These are phyloP conservation scores for Gortyna flavago DNA, from an alignment of 2,888 invertebrate genomes.

Conservation along the genomic window DNA sequence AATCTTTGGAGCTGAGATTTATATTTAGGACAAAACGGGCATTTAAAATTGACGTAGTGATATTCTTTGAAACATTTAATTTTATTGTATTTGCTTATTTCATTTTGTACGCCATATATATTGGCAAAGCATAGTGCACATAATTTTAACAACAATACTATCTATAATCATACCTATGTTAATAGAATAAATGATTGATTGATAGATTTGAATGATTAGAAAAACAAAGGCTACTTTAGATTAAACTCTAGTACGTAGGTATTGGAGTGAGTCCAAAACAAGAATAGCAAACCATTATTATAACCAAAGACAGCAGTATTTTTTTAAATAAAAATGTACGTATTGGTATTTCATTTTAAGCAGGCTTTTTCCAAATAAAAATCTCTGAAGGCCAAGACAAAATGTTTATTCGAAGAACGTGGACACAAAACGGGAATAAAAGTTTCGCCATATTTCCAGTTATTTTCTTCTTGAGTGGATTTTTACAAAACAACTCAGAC, in stretches of 20 bases:
- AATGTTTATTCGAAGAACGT: constrained; percentile 28
- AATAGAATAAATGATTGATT: no score
- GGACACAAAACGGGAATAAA: constrained; percentile 24
- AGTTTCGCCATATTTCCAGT: constrained; percentile 30
- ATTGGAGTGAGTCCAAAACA: no score
- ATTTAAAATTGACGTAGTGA: not conserved
- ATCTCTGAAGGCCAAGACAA: constrained; percentile 16
- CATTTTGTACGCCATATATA: no score
- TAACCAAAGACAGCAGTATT: not conserved
- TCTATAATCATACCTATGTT: no score
- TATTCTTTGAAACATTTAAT: not conserved
- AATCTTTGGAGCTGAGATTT: not conserved
- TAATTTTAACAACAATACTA: no score
- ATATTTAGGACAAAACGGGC: not conserved
- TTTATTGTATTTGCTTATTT: no score
- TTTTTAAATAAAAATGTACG: not conserved
- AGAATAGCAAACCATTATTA: not conserved
- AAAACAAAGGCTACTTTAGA: not conserved
- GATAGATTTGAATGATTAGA: not conserved
- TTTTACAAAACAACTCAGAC: not conserved
- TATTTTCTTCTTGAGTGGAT: constrained; percentile 11
- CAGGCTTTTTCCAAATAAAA: constrained; percentile 17
- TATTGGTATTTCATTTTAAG: not conserved
- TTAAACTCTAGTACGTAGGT: no score
- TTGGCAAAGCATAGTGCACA: no score